phyloP scores from a whole-genome alignment of 2,113 vertebrate species.

The Rhea pennata region DNA sequence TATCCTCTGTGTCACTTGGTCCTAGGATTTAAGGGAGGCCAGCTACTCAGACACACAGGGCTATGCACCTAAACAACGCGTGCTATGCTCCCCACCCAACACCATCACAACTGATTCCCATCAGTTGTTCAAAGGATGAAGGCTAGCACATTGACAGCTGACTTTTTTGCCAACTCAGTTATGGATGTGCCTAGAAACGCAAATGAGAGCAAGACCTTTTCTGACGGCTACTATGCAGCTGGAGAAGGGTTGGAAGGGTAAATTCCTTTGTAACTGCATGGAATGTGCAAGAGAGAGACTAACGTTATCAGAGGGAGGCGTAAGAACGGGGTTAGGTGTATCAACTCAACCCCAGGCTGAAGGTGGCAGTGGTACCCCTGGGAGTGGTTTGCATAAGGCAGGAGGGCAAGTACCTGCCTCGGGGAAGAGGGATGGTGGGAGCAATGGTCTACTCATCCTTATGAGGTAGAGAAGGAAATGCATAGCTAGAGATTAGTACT shows the following conservation, averaged over 20 bases:
- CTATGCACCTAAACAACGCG: not conserved
- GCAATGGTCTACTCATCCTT: not conserved
- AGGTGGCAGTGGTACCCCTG: not conserved
- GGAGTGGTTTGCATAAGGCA: not conserved
- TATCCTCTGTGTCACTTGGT: not conserved
- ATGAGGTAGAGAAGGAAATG: not conserved
- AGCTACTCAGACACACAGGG: not conserved
- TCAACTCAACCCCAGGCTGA: not conserved
- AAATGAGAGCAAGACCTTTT: not conserved
- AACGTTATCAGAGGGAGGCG: constrained; percentile 6
- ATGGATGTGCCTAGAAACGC: not conserved
- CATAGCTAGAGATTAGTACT: not conserved
- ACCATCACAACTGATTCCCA: not conserved
- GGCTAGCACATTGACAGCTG: fast-evolving
- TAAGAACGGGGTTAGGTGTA: not conserved
- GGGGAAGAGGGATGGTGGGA: not conserved
- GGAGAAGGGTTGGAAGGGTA: not conserved
- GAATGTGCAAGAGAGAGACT: not conserved
- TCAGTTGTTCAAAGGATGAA: not conserved
- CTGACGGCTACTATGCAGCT: fast-evolving
- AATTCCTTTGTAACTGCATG: not conserved
- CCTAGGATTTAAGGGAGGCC: not conserved
- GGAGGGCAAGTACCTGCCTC: not conserved
- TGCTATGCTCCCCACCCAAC: not conserved
- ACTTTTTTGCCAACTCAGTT: not conserved